Conservation (phyloP, 2,113 vertebrate species). For the Speoplatyrhinus poulsoni region DNA sequence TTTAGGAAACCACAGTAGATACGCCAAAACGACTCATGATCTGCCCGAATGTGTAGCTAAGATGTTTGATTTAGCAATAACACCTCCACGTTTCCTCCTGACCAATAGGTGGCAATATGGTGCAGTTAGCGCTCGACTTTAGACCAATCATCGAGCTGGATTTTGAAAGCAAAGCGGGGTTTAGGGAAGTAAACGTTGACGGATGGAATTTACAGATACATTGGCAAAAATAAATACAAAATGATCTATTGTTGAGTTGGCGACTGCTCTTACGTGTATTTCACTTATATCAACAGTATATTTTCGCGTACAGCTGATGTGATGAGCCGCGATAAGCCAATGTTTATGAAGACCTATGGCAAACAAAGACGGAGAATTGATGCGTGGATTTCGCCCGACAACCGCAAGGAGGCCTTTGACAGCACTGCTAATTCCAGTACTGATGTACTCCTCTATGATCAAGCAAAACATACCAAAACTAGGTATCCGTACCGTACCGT, state of each 20-base stretch:
- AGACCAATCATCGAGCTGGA: conserved; percentile 48
- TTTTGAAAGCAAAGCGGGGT: conserved; percentile 63
- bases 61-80: too few relatives aligned
- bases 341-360: conserved; percentile 72
- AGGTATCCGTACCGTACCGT: conserved; percentile 30
- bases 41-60: too few relatives aligned
- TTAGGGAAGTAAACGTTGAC: background rate
- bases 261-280: background rate
- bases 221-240: background rate
- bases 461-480: background rate
- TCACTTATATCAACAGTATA: background rate
- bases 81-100: conserved; percentile 20
- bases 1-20: too few relatives aligned
- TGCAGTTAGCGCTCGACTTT: rapidly evolving
- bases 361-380: conserved; percentile 56
- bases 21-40: too few relatives aligned
- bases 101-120: conserved; percentile 37
- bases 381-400: conserved; percentile 66
- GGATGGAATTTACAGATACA: too few relatives aligned
- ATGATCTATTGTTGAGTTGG: too few relatives aligned
- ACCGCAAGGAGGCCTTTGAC: conserved; percentile 66
- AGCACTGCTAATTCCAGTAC: conserved; percentile 53
- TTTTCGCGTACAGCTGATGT: background rate
- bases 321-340: conserved; percentile 53
- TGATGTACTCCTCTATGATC: conserved; percentile 52